phyloP scores from a whole-genome alignment of 2,113 vertebrate genomes.

The Hippocampus mohnikei region DNA sequence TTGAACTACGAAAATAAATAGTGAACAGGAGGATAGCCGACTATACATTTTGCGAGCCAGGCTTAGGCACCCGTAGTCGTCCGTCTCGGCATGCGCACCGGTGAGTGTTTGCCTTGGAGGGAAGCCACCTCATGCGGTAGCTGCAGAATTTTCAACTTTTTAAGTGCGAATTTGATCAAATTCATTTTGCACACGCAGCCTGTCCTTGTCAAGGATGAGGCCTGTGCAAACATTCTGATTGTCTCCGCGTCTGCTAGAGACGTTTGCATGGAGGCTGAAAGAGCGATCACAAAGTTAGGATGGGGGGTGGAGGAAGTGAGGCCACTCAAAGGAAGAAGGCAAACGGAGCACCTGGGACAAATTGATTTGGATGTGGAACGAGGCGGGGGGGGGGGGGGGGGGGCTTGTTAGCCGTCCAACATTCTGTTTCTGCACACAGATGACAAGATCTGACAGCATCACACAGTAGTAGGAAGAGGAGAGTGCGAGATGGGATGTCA shows the following conservation, averaged over 20 bases:
- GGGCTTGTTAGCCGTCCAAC: slow-evolving; percentile 38
- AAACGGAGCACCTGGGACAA: slow-evolving; percentile 58
- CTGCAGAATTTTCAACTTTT: slow-evolving; percentile 65
- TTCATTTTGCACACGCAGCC: slow-evolving; percentile 49
- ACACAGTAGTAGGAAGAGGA: slow-evolving; percentile 16
- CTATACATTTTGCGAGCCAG: slow-evolving; percentile 76
- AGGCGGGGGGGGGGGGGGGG: background rate
- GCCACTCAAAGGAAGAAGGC: slow-evolving; percentile 54
- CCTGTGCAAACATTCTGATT: slow-evolving; percentile 36
- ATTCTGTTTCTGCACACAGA: slow-evolving; percentile 36
- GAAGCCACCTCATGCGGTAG: slow-evolving; percentile 87
- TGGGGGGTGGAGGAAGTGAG: slow-evolving; percentile 50
- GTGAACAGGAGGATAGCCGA: slow-evolving; percentile 70
- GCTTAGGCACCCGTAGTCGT: slow-evolving; percentile 71
- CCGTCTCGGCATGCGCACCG: slow-evolving; percentile 82
- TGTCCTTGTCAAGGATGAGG: slow-evolving; percentile 37
- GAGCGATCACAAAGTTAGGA: slow-evolving; percentile 29
- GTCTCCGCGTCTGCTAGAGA: slow-evolving; percentile 45
- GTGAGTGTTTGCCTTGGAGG: slow-evolving; percentile 88
- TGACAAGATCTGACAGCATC: slow-evolving; percentile 27
- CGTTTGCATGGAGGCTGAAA: slow-evolving; percentile 41
- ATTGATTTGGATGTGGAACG: slow-evolving; percentile 44
- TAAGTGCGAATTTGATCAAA: slow-evolving; percentile 61
- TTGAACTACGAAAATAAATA: slow-evolving; percentile 94
- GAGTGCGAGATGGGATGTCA: slow-evolving; percentile 25